phyloP scores from a whole-genome alignment of 2,113 vertebrate genomes.

The Microtus pennsylvanicus region DNA sequence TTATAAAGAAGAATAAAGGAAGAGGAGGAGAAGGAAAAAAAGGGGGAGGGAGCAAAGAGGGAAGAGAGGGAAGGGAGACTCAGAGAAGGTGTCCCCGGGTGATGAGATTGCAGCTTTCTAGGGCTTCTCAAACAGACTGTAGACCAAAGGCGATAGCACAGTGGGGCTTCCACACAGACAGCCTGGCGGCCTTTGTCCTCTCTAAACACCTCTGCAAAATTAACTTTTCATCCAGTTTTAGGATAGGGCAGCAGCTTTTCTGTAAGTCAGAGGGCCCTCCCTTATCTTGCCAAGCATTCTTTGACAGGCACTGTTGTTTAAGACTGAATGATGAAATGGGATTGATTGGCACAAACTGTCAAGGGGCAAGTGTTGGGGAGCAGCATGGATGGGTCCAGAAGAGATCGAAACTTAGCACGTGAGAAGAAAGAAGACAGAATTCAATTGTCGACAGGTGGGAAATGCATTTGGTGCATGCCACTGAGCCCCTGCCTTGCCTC shows the following conservation, averaged over 20 bases:
- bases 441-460: not conserved
- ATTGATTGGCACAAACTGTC: not conserved
- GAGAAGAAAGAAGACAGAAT: slow-evolving; percentile 8
- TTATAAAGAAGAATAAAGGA: not conserved
- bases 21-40: not conserved
- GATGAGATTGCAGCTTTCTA: not conserved
- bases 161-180: not conserved
- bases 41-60: accelerated
- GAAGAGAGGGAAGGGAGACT: not conserved
- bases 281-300: slow-evolving; percentile 32
- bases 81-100: not conserved
- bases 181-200: not conserved
- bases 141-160: not conserved
- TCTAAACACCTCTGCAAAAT: not conserved
- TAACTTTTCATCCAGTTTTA: slow-evolving; percentile 28
- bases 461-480: too few relatives aligned
- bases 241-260: not conserved
- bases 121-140: slow-evolving; percentile 24
- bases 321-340: not conserved
- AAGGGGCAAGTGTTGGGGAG: not conserved
- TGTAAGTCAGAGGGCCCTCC: not conserved
- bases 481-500: slow-evolving; percentile 3
- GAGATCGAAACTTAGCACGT: slow-evolving; percentile 1
- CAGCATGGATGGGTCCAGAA: not conserved
- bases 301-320: slow-evolving; percentile 1